These are phyloP conservation scores for Scolopax bukidnonensis DNA, from an alignment of 2,797 vertebrate species.

Conservation along the genomic window DNA sequence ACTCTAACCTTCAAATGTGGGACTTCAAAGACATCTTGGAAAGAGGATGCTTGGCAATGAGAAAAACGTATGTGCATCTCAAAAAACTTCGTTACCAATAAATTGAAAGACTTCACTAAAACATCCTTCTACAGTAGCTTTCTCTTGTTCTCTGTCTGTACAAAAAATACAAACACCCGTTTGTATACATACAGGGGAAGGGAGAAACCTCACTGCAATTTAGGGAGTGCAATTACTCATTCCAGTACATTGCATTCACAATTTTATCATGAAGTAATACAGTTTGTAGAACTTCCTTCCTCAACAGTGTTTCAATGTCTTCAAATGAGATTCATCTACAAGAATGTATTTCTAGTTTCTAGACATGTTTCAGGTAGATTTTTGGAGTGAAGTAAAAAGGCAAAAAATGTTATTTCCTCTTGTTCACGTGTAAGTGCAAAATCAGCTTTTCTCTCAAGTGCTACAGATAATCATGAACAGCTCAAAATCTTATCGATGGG, in stretches of 20 bases:
- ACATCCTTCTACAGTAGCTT: not conserved
- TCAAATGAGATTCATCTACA: conserved; percentile 3
- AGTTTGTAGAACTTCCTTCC: not conserved
- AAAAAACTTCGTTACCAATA: not conserved
- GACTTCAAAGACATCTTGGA: not conserved
- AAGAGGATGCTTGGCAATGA: not conserved
- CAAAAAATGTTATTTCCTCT: not conserved
- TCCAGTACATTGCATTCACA: not conserved
- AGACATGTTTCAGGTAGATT: not conserved
- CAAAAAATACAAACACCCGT: not conserved
- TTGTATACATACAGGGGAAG: not conserved
- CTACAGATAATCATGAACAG: not conserved
- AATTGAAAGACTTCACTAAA: not conserved
- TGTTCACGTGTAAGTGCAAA: not conserved
- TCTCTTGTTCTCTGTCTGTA: not conserved
- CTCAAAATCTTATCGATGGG: not conserved
- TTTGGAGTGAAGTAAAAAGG: not conserved
- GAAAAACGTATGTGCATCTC: not conserved
- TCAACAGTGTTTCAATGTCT: not conserved
- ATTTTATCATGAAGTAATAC: not conserved
- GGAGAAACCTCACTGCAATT: not conserved
- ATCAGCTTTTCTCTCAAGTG: conserved; percentile 34
- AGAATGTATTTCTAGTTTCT: not conserved
- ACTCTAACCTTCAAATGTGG: not conserved
- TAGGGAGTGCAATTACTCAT: not conserved